Conservation (phyloP, 2,888 invertebrate genomes). For the Tuberolachnus salignus region DNA sequence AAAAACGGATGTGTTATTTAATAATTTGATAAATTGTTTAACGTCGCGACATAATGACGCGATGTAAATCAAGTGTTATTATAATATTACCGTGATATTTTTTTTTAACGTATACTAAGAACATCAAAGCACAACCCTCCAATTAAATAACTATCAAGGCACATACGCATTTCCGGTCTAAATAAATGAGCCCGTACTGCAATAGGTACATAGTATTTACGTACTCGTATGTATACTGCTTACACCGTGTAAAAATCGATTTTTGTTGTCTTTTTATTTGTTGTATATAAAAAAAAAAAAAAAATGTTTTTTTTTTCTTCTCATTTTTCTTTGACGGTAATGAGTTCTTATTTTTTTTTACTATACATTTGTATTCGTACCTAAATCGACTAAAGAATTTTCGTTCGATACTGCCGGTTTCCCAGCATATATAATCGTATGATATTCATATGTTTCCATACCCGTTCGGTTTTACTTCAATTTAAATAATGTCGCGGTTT, state of each 20-base stretch:
- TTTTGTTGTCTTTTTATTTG: constrained; percentile 29
- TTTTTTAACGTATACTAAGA: constrained; percentile 27
- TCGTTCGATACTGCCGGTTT: not conserved
- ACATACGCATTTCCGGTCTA: constrained; percentile 46
- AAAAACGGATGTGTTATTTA: constrained; percentile 1
- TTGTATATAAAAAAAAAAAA: no score
- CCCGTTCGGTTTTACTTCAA: no score
- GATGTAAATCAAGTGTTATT: constrained; percentile 43
- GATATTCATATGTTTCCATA: no score
- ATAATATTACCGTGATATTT: constrained; percentile 25
- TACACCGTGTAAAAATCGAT: constrained; percentile 28
- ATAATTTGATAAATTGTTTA: constrained; percentile 36
- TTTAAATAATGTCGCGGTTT: no score
- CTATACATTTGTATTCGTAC: not conserved
- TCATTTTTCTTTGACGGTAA: constrained; percentile 6
- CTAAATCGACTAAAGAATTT: not conserved
- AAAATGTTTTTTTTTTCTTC: not conserved
- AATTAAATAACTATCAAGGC: constrained; percentile 53
- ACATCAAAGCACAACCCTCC: constrained; percentile 37
- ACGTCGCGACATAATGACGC: constrained; percentile 38
- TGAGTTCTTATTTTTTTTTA: constrained; percentile 10
- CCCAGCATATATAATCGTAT: no score
- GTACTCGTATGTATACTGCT: not conserved
- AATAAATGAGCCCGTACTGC: constrained; percentile 29
- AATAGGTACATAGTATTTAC: not conserved